Percentiles rank a stretch among this genome's conserved stretches.
Conservation (phyloP, 2,113 vertebrate genomes). For the Gallinago jamesoni region DNA sequence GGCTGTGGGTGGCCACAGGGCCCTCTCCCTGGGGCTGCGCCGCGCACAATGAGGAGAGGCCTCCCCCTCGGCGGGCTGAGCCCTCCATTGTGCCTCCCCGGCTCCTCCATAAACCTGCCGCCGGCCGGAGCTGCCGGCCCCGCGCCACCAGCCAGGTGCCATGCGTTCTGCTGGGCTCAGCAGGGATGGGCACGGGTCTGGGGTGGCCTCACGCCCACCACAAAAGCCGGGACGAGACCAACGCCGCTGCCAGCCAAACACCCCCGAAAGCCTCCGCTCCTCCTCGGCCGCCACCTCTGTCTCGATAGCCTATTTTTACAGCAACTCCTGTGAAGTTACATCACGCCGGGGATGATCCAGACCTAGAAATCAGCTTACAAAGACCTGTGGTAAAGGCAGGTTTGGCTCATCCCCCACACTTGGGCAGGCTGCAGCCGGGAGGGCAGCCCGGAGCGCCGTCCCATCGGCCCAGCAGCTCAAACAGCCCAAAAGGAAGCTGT, state of each 20-base stretch:
- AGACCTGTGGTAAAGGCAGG: conserved; percentile 35
- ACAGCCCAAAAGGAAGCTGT: conserved; percentile 21
- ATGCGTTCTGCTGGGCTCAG: conserved; percentile 9
- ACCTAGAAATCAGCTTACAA: conserved; percentile 59
- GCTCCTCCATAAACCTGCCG: conserved; percentile 31
- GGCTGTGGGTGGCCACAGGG: neutral
- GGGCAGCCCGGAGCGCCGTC: neutral
- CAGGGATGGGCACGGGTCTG: neutral
- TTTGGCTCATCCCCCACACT: neutral
- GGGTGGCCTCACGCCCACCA: neutral
- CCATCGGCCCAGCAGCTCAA: neutral
- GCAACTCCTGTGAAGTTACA: conserved; percentile 54
- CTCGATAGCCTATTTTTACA: conserved; percentile 52
- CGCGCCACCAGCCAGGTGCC: conserved; percentile 26
- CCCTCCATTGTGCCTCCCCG: conserved; percentile 52
- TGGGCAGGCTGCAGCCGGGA: conserved; percentile 1
- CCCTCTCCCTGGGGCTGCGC: neutral
- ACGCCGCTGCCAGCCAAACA: neutral
- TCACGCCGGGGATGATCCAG: conserved; percentile 53
- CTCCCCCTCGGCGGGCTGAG: neutral
- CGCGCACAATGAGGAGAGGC: conserved; percentile 16
- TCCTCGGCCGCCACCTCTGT: conserved; percentile 2
- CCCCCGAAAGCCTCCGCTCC: neutral
- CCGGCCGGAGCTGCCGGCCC: neutral
- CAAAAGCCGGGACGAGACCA: conserved; percentile 13